A percentile compares a stretch with the other conserved stretches of the same genome.
Conservation (phyloP, 2,113 vertebrate species). For the Equus przewalskii region DNA sequence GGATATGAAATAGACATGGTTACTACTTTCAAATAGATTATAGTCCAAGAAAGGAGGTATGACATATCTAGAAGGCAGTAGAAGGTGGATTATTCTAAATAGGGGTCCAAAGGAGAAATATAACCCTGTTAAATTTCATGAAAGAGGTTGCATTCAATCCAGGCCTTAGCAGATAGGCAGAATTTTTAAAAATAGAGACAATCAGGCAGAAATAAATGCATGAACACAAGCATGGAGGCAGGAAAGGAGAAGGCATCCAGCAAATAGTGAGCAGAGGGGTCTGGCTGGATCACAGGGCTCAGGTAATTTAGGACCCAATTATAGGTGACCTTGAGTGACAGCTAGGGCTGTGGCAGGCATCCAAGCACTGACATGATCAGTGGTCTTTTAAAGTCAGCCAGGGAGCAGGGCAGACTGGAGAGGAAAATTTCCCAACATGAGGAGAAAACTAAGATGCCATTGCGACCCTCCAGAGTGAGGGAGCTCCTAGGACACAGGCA, state of each 20-base stretch:
- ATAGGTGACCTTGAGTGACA: not conserved
- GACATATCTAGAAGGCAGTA: not conserved
- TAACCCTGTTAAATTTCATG: not conserved
- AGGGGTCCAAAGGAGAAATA: not conserved
- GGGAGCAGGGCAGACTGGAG: not conserved
- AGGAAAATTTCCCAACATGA: not conserved
- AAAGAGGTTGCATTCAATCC: not conserved
- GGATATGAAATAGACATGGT: not conserved
- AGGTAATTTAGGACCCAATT: not conserved
- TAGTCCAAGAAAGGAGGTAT: not conserved
- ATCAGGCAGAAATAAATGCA: slow-evolving; percentile 8
- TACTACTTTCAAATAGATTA: slow-evolving; percentile 9
- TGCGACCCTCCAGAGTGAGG: not conserved
- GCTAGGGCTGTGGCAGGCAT: not conserved
- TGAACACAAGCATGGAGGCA: not conserved
- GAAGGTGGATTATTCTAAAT: not conserved
- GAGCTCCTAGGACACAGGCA: not conserved
- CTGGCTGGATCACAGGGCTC: not conserved
- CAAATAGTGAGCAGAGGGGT: not conserved
- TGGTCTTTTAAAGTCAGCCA: not conserved
- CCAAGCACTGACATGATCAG: not conserved
- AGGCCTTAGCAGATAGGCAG: not conserved
- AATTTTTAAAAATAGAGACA: not conserved
- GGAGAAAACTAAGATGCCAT: not conserved
- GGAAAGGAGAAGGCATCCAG: not conserved